Evolutionary conservation across 2,888 invertebrate genomes (phyloP), one percentile per base, ranked within the genome.

Genomic region (Epirrhoe alternata): DNA sequence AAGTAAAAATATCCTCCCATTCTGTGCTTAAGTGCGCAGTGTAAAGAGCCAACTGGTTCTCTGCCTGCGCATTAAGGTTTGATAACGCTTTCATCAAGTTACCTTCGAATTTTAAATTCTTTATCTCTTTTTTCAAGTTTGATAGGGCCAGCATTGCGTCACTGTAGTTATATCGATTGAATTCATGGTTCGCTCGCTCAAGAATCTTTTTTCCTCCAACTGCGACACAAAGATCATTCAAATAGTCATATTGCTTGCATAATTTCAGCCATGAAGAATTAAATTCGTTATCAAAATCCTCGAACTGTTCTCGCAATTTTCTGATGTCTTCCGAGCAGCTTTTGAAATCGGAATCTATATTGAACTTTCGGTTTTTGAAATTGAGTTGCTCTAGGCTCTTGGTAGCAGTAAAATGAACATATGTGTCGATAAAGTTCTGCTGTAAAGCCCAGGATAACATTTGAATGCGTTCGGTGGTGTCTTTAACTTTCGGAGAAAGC

Each of bases 1-100:
- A 93, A 38, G 82, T 82, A 63, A 93, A 93, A 16, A 92, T 85
- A 38, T 89, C 88, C 63, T 92, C 90, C 92, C 92, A 92, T 77
- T 93, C 92, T 30, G 85, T 74, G 68, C 91, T 91, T n/a, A 92
- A 71, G 52, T 91, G 87, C 1, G 92, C 90, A 17, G 81, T 80
- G 64, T 89, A 92, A 10, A 92, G 72, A 0, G 91, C 86, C 3
- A 90, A 69, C 73, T 92, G 92, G 60, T 87, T 91, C 70, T 92
- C 90, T 42, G 87, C 83, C 66, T 90, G 88, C 7, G 83, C 81
- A 59, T 79, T 82, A 0, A 93, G 73, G 54, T 86, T 88, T 0
- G 68, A 62, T 17, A 92, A 66, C 0, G 89, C 91, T 70, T 84
- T 84, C 0, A 70, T 76, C 47, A 85, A 73, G 58, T 87, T 88